Percentiles rank a stretch among this genome's conserved stretches.
Evolutionary conservation across 2,888 invertebrate species (phyloP).

Genomic region (Exocentrus adspersus): DNA sequence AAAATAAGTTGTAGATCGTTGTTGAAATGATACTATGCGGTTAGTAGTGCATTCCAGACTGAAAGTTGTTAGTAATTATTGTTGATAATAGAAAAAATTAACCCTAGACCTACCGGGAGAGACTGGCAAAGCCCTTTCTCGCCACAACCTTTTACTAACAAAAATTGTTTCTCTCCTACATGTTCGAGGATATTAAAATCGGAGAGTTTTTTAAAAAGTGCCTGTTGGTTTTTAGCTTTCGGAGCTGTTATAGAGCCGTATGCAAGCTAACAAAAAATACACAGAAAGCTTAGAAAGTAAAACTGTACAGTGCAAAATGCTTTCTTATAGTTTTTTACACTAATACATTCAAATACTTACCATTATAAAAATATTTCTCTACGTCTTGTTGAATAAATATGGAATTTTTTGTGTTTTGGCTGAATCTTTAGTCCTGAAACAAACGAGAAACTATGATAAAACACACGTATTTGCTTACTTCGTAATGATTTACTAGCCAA

Average conservation of each 20-base stretch:
- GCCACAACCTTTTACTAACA: conserved; percentile 4
- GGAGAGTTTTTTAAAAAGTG: neutral
- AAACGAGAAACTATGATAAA: conserved; percentile 12
- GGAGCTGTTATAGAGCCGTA: conserved; percentile 21
- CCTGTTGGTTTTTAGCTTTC: conserved; percentile 9
- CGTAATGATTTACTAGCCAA: no score
- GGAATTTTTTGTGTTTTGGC: neutral
- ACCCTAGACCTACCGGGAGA: conserved; percentile 10
- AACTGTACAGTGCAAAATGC: neutral
- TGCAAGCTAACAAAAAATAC: conserved; percentile 17
- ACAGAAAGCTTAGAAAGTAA: neutral
- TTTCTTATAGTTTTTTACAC: neutral
- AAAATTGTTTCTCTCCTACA: conserved; percentile 5
- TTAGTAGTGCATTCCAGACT: no score
- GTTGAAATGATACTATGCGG: neutral
- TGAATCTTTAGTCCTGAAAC: conserved; percentile 22
- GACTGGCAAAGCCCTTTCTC: neutral
- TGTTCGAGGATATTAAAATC: conserved; percentile 2
- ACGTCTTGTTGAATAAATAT: neutral
- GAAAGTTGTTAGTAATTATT: no score
- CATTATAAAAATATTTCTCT: conserved; percentile 16
- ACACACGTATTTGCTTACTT: no score
- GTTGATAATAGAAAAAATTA: neutral
- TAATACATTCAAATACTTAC: conserved; percentile 10
- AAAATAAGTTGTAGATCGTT: neutral